A percentile compares a stretch with the other conserved stretches of the same genome.
These are phyloP conservation scores for Ophion obscuratus DNA, from an alignment of 2,888 invertebrate genomes.

Conservation along the genomic window DNA sequence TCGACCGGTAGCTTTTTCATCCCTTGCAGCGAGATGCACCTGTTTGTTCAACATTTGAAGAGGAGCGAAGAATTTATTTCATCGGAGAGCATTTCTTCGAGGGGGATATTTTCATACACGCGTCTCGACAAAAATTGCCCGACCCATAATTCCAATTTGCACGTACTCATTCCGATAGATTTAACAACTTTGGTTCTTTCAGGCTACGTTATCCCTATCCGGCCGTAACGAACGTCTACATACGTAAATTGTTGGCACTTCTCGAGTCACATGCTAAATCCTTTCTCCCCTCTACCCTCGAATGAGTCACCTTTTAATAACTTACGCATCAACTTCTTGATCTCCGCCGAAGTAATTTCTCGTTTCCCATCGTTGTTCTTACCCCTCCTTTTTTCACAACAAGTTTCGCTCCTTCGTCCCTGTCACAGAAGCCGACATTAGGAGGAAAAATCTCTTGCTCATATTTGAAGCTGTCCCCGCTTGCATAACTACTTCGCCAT, in stretches of 20 bases:
- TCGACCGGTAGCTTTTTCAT: neutral
- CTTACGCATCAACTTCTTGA: slow-evolving; percentile 6
- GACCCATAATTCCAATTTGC: neutral
- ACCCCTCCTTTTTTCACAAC: slow-evolving; percentile 3
- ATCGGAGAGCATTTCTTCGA: neutral
- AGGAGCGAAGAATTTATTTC: neutral
- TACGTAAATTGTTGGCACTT: neutral
- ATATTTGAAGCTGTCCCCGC: slow-evolving; percentile 9
- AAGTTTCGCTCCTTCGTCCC: neutral
- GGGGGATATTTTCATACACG: neutral
- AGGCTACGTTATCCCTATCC: neutral
- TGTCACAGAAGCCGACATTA: slow-evolving; percentile 9
- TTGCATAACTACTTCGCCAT: neutral
- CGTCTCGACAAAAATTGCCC: neutral
- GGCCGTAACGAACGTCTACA: neutral
- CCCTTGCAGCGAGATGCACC: slow-evolving; percentile 8
- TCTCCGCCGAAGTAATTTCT: neutral
- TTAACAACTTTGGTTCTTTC: neutral
- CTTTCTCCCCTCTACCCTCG: neutral
- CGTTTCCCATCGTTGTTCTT: neutral
- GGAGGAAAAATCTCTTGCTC: neutral
- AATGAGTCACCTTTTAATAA: neutral
- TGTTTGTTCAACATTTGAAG: neutral
- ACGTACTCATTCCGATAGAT: neutral
- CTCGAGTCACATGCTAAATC: neutral